These are phyloP conservation scores for Eurosta solidaginis DNA, from an alignment of 1,140 invertebrate species.

Conservation along the genomic window DNA sequence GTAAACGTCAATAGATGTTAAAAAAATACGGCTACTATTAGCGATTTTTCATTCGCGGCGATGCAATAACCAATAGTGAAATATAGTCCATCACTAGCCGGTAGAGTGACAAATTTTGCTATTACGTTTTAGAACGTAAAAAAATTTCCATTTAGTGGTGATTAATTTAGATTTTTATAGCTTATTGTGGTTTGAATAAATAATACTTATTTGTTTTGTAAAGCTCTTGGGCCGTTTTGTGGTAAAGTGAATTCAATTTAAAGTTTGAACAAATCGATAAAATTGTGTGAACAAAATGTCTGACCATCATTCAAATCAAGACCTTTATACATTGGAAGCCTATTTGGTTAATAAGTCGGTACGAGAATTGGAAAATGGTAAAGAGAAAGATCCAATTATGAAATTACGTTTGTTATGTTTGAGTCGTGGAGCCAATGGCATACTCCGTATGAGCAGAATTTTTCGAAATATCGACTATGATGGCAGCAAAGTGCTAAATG, in stretches of 20 bases:
- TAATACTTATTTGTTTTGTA: not conserved
- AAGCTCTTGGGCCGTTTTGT: not conserved
- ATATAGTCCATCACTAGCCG: too few species aligned
- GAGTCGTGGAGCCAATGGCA: conserved; percentile 83
- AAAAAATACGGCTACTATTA: too few species aligned
- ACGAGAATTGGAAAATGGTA: conserved; percentile 63
- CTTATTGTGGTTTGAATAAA: too few species aligned
- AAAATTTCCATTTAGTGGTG: not conserved
- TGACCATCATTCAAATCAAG: conserved; percentile 28
- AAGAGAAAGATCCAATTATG: conserved; percentile 79
- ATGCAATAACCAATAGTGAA: too few species aligned
- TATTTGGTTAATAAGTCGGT: conserved; percentile 81
- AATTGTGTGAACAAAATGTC: not conserved
- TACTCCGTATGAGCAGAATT: conserved; percentile 84
- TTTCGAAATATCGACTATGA: conserved; percentile 95
- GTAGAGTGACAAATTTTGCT: not conserved
- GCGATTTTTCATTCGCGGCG: too few species aligned
- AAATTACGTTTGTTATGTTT: conserved; percentile 83
- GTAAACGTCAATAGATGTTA: too few species aligned
- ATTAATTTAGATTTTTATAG: not conserved
- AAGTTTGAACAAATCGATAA: not conserved
- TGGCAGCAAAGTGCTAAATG: conserved; percentile 79
- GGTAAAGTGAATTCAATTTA: not conserved
- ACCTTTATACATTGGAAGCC: conserved; percentile 65
- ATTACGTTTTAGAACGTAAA: not conserved